Percentiles rank a stretch among this genome's conserved stretches.
These are phyloP conservation scores for Ptychadena robeensis DNA, from an alignment of 2,797 vertebrate genomes.

Conservation along the genomic window DNA sequence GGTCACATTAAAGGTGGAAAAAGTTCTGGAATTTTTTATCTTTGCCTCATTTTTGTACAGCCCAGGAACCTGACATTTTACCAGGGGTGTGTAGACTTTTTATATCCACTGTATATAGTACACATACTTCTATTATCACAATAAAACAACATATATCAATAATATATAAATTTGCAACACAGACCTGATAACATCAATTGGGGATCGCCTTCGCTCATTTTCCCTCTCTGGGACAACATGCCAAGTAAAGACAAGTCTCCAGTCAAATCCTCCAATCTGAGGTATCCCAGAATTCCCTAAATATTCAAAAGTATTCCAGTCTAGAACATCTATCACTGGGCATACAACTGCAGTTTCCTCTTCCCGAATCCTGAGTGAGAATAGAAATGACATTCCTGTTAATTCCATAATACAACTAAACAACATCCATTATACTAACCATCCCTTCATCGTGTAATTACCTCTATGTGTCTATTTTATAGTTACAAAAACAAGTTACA, in stretches of 20 bases:
- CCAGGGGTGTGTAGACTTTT: too few species aligned
- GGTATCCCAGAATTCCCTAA: constrained; percentile 92
- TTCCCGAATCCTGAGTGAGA: constrained; percentile 84
- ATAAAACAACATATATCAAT: background rate
- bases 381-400: background rate
- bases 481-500: too few species aligned
- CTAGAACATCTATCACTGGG: constrained; percentile 95
- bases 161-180: background rate
- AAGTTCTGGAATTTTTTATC: too few species aligned
- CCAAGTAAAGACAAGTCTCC: constrained; percentile 97
- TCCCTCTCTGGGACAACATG: constrained; percentile 84
- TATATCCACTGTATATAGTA: too few species aligned
- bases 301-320: constrained; percentile 97
- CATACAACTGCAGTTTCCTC: constrained; percentile 91
- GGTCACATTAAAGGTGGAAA: too few species aligned
- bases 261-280: constrained; percentile 95
- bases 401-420: background rate
- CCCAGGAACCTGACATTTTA: too few species aligned
- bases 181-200: constrained; percentile 91
- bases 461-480: too few species aligned
- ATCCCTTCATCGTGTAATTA: background rate
- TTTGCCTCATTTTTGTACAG: too few species aligned
- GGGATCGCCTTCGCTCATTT: constrained; percentile 79
- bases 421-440: background rate
- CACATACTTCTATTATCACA: background rate